These are phyloP conservation scores for Ammodytes dubius DNA, from an alignment of 2,113 vertebrate species.

Conservation along the genomic window DNA sequence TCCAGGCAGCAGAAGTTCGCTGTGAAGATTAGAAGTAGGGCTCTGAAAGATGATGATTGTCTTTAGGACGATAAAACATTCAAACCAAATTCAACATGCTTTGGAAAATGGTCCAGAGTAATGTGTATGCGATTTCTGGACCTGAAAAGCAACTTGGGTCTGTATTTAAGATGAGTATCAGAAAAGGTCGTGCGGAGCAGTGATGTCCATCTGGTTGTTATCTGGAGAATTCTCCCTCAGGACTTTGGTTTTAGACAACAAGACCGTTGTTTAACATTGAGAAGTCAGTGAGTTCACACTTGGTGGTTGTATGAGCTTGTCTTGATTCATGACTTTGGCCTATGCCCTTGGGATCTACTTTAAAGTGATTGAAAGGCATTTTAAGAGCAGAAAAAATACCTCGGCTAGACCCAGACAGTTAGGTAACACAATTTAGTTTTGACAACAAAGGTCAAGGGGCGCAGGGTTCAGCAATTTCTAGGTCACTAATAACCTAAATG, in stretches of 20 bases:
- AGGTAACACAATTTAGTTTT: conserved; percentile 7
- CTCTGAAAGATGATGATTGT: too few species aligned
- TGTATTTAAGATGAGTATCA: not conserved
- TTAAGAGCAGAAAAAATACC: conserved; percentile 22
- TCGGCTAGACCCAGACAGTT: conserved; percentile 29
- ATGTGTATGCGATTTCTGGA: not conserved
- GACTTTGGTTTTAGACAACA: conserved; percentile 36
- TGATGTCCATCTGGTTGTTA: conserved; percentile 7
- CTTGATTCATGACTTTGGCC: conserved; percentile 41
- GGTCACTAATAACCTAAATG: not conserved
- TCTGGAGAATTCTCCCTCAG: conserved; percentile 31
- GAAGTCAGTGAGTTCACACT: conserved; percentile 32
- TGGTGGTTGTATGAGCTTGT: conserved; percentile 37
- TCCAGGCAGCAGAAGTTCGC: too few species aligned
- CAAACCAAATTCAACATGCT: not conserved
- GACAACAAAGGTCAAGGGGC: conserved; percentile 2
- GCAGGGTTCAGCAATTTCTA: conserved; percentile 4
- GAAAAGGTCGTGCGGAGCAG: not conserved
- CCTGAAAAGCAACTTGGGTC: not conserved
- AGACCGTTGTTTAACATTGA: conserved; percentile 6
- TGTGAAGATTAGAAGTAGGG: too few species aligned
- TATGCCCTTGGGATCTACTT: conserved; percentile 42
- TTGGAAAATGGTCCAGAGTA: not conserved
- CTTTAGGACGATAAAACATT: too few species aligned
- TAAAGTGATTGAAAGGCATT: conserved; percentile 26